Base-by-base conservation (phyloP, 1,140 invertebrate species). In the Leptonema lineaticorne region DNA sequence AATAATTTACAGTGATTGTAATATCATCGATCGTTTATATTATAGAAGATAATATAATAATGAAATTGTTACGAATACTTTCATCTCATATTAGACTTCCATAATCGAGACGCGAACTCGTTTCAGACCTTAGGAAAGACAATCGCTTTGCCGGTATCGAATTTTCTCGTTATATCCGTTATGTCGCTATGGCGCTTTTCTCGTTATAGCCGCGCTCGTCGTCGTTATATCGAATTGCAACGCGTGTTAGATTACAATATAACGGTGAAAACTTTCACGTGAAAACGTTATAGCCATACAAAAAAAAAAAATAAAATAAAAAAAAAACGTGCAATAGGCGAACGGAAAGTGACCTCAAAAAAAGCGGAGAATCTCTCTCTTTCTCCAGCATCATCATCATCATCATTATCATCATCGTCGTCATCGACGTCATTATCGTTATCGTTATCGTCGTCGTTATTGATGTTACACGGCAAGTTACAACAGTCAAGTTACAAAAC, bases 291-390 rank as follows among this genome's bases (percentile, higher is more conserved):
- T 58, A 22, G 56, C 56, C 6, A 58, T 6, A 22, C 26, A 16
- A 58, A 24, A 58, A 9, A 45, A 9, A 9, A 45, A 3, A n/a
- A 14, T 45, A 4, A 16, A 4, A 53, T 14, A 53, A n/a, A 53
- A 7, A 20, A 6, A 18, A 8, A 48, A 24, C n/a, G 22, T 16
- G 22, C 27, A 53, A 11, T 62, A 62, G 59, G 37, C 59, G 59
- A 62, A 62, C 59, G 59, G 59, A 62, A 62, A 62, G 59, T 62
- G 59, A 62, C 59, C 59, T 62, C 59, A 62, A 62, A 58, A 62
- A 33, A 16, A 26, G 20, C n/a, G 29, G 59, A 27, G 16, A 45
- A 41, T 62, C 59, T 62, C 59, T 62, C 59, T 8, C 2, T 9
- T 53, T 11, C 11, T 41, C 28, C 33, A 22, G 7, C 57, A 59